A percentile compares a stretch with the other conserved stretches of the same genome.
Evolutionary conservation across 2,113 vertebrate genomes (phyloP).

Genomic region (Microcebus ravelobensis): DNA sequence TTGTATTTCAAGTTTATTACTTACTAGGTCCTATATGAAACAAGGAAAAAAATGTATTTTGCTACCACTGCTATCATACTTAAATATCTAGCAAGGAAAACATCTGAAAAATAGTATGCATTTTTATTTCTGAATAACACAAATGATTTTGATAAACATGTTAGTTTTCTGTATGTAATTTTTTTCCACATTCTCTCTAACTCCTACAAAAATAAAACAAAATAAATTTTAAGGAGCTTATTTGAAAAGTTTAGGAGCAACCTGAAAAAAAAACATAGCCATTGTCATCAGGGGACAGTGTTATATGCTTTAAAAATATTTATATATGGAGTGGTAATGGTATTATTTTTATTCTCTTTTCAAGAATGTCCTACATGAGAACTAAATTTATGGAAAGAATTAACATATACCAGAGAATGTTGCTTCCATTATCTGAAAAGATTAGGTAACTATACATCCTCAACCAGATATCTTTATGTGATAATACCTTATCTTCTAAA

Average conservation of each 20-base stretch:
- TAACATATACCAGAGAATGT: not conserved
- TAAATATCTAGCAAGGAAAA: not conserved
- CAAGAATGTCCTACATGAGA: not conserved
- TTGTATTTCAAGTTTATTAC: not conserved
- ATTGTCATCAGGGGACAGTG: not conserved
- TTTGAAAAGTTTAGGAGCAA: not conserved
- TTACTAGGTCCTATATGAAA: not conserved
- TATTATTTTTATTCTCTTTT: not conserved
- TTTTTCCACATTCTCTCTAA: not conserved
- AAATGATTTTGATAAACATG: not conserved
- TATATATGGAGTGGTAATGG: not conserved
- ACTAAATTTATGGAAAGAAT: not conserved
- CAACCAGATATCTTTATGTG: not conserved
- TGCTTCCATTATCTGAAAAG: not conserved
- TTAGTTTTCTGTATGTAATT: not conserved
- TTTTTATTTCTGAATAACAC: not conserved
- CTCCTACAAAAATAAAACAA: not conserved
- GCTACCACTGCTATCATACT: not conserved
- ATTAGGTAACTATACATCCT: not conserved
- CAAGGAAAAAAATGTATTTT: not conserved
- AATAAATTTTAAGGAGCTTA: not conserved
- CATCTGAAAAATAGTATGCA: not conserved
- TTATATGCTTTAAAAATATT: not conserved
- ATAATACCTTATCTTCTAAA: conserved; percentile 1
- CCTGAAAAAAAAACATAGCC: not conserved